Evolutionary conservation across 2,113 vertebrate species (phyloP), one percentile per base, ranked within the genome.

Genomic region (Salvelinus sp.): DNA sequence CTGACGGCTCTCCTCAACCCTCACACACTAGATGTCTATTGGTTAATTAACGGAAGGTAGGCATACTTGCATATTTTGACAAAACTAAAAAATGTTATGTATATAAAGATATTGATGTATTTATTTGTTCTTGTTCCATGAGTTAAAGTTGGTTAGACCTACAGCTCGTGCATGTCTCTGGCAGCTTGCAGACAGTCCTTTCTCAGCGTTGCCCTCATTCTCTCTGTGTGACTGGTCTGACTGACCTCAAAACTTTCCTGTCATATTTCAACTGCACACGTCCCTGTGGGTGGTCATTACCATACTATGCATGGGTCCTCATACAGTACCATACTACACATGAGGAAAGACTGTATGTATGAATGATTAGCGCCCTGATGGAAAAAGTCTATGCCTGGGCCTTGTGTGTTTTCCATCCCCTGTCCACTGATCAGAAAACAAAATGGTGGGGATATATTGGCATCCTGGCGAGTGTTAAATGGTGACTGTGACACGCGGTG

Each of bases 341-440:
- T 62, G n/a, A 62, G 58, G 58, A n/a, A 22, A 62, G 4, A 62
- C 58, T 62, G 2, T 18, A 50, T 50, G 48, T 50, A 54, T 16
- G 6, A 62, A 62, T 9, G 58, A 62, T 62, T n/a, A 62, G 20
- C 6, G n/a, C n/a, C 58, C 20, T 9, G n/a, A 16, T 62, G 58
- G 58, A 9, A 23, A 22, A 4, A 22, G n/a, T 62, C n/a, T n/a
- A 62, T n/a, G 7, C n/a, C 18, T 62, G 58, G 6, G 58, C 1
- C 20, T 62, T 62, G 18, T n/a, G 6, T 62, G 58, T 22, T 80
- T 82, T 79, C 67, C 73, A 83, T 77, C 79, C 74, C 84, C 58
- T n/a, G 33, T 62, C 85, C 82, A 86, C 86, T 79, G 81, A 80
- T 88, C 79, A 75, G 82, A 75, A 84, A 85, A 86, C 78, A 76